Base-by-base conservation (phyloP, 1,140 invertebrate species). In the Delia radicum region DNA sequence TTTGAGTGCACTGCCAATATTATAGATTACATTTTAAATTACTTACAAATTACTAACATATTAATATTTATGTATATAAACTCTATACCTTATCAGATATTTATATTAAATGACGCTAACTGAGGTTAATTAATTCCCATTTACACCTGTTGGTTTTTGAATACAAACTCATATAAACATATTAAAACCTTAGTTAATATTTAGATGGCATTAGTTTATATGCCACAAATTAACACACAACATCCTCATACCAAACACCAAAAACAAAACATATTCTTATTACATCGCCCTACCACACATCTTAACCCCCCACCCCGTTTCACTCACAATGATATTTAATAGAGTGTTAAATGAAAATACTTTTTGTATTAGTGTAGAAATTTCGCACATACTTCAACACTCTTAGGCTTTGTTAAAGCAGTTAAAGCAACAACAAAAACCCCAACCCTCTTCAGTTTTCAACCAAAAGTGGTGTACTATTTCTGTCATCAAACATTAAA, bases 101-200 rank as follows among this genome's bases (percentile, higher is more conserved):
- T 10, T 42, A 1, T 5, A 10, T 42, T 42, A 42, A 42, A 42
- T 42, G n/a, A 42, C n/a, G 37, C 3, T 42, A 15, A 42, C 37
- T 24, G 5, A 80, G 81, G 82, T 84, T 84, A 84, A 84, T 84
- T 84, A 84, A 82, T 84, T 82, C 80, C 81, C 80, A 82, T 81
- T 84, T 84, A 82, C 82, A 84, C 82, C 82, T 84, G 81, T 82
- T 83, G 80, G 75, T 48, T 48, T 21, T 62, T 62, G 10, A 62
- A 62, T 10, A 10, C 55, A 21, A 62, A 62, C 26, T 24, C n/a
- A n/a, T n/a, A n/a, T 62, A 61, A 6, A 26, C 7, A 15, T 27
- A 48, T 48, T 26, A 13, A n/a, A 69, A 33, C n/a, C n/a, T 69
- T 69, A 69, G 65, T 69, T 69, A 69, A 69, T 69, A 69, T 69